Evolutionary conservation across 2,113 vertebrate genomes (phyloP).

Genomic region (Struthio camelus): DNA sequence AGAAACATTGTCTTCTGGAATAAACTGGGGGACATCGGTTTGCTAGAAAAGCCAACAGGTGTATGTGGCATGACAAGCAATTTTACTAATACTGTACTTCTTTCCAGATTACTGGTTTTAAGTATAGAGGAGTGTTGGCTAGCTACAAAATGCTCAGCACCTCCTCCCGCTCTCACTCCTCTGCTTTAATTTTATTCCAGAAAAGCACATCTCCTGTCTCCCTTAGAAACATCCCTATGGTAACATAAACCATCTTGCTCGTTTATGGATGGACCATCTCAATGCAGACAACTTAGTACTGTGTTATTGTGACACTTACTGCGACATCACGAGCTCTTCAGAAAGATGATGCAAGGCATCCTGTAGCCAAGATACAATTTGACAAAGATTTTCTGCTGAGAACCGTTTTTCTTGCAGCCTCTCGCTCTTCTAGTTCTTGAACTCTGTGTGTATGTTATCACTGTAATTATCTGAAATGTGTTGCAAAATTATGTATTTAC

Average conservation of each 20-base stretch:
- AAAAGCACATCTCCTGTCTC: not conserved
- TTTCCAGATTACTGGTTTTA: too few relatives aligned
- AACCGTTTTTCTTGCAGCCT: not conserved
- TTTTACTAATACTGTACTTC: not conserved
- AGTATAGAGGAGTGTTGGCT: accelerated
- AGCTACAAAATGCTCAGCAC: not conserved
- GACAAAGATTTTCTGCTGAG: not conserved
- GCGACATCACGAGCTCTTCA: not conserved
- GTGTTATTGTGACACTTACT: not conserved
- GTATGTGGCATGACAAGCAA: not conserved
- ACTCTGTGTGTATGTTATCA: not conserved
- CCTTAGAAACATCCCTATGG: conserved; percentile 15
- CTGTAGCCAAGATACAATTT: not conserved
- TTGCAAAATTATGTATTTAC: not conserved
- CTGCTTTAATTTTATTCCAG: not conserved
- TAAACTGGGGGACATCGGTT: not conserved
- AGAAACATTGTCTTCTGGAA: not conserved
- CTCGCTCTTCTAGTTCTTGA: not conserved
- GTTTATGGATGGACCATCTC: not conserved
- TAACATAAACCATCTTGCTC: not conserved
- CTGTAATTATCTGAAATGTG: not conserved
- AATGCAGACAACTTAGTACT: not conserved
- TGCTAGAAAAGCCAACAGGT: not conserved
- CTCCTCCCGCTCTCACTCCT: not conserved
- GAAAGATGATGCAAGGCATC: not conserved